A percentile compares a stretch with the other conserved stretches of the same genome.
Conservation (phyloP, 2,888 invertebrate genomes). For the Selenia dentaria region DNA sequence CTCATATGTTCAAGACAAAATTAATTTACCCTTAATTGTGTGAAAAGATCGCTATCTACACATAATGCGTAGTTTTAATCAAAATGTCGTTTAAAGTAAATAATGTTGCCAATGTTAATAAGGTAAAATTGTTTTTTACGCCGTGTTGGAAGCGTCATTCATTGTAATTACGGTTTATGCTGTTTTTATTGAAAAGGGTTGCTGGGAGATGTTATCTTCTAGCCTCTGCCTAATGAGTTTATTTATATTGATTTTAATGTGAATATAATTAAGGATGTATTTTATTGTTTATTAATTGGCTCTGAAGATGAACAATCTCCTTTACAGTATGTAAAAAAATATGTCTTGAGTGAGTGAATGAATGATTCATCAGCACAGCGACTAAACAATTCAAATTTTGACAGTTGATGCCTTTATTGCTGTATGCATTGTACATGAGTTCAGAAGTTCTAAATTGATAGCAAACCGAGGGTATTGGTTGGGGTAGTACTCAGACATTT, state of each 20-base stretch:
- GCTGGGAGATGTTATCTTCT: slow-evolving; percentile 4
- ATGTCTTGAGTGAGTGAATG: too few species aligned
- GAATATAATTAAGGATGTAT: too few species aligned
- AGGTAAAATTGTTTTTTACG: slow-evolving; percentile 25
- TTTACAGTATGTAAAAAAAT: too few species aligned
- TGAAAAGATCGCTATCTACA: slow-evolving; percentile 27
- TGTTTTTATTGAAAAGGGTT: slow-evolving; percentile 7
- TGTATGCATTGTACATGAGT: too few species aligned
- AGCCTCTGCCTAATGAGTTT: slow-evolving; percentile 1
- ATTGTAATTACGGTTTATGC: slow-evolving; percentile 19
- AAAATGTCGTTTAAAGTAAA: slow-evolving; percentile 31
- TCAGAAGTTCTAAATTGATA: too few species aligned
- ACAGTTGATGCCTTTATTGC: too few species aligned
- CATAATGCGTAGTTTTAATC: slow-evolving; percentile 19
- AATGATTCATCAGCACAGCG: too few species aligned
- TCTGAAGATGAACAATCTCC: too few species aligned
- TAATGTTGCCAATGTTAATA: slow-evolving; percentile 25
- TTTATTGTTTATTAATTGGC: too few species aligned
- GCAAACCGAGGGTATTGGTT: too few species aligned
- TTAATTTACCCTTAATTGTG: slow-evolving; percentile 32
- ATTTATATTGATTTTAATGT: slow-evolving; percentile 12
- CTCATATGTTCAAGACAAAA: slow-evolving; percentile 20
- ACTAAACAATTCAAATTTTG: too few species aligned
- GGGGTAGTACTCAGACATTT: too few species aligned
- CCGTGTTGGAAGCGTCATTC: slow-evolving; percentile 18